Evolutionary conservation across 2,797 vertebrate genomes (phyloP).

Genomic region (Poecilia wingei): DNA sequence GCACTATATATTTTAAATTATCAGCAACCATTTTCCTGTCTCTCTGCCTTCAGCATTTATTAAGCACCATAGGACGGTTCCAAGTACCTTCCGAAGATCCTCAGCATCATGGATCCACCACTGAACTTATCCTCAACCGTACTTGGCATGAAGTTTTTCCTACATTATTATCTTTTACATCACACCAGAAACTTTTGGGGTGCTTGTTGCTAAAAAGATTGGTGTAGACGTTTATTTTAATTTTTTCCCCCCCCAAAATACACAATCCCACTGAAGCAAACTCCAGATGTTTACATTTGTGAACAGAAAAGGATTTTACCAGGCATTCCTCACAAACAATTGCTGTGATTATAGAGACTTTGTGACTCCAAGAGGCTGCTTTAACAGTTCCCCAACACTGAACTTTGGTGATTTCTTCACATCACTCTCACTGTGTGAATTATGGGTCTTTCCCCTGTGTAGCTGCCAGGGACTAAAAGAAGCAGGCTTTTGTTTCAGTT

Average conservation of each 20-base stretch:
- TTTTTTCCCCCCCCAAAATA: background rate
- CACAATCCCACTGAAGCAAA: background rate
- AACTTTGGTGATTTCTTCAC: constrained; percentile 2
- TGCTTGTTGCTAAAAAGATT: background rate
- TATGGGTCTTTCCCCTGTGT: background rate
- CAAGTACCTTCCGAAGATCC: background rate
- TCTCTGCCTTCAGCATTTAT: background rate
- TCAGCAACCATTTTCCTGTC: background rate
- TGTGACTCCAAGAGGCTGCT: background rate
- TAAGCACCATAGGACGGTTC: background rate
- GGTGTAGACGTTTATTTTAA: background rate
- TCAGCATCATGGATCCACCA: background rate
- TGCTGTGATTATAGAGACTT: background rate
- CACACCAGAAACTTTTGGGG: background rate
- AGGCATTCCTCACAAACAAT: background rate
- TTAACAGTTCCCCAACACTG: background rate
- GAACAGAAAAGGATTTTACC: background rate
- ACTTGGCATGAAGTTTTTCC: background rate
- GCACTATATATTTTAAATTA: background rate
- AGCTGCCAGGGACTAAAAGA: background rate
- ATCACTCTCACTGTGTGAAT: background rate
- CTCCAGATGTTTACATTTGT: background rate
- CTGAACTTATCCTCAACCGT: background rate
- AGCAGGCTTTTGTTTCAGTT: background rate
- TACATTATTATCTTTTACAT: background rate